phyloP scores from a whole-genome alignment of 2,888 invertebrate genomes.

The Platynereis dumerilii region DNA sequence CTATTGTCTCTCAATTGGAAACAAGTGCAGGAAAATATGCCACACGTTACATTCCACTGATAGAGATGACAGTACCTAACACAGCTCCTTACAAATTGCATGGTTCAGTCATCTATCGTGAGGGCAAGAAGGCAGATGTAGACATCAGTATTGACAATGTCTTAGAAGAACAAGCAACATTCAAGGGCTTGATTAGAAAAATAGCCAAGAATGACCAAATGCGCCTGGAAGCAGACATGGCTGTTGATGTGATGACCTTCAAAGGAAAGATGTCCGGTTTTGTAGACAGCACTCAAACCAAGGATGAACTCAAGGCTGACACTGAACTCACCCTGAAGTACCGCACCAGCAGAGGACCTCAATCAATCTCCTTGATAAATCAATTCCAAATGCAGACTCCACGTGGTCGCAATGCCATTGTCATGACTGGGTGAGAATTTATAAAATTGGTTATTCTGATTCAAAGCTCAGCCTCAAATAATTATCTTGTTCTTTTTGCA shows the following conservation, averaged over 20 bases:
- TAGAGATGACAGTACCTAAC: conserved; percentile 13
- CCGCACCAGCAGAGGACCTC: conserved; percentile 1
- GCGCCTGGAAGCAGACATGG: neutral
- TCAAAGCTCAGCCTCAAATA: no score
- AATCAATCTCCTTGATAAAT: neutral
- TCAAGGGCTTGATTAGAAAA: conserved; percentile 8
- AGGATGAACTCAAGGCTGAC: neutral
- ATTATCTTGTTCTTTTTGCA: no score
- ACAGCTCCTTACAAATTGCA: conserved; percentile 5
- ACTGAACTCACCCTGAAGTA: neutral
- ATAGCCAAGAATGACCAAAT: neutral
- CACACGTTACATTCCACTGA: conserved; percentile 11
- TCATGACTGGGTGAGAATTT: conserved; percentile 7
- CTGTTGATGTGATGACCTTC: neutral
- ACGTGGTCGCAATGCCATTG: neutral
- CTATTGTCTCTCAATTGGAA: neutral
- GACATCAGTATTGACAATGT: conserved; percentile 14
- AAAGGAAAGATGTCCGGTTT: neutral
- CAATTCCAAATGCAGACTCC: neutral
- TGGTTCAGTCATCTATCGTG: conserved; percentile 23
- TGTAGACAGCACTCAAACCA: neutral
- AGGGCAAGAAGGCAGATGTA: conserved; percentile 23
- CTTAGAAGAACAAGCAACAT: neutral
- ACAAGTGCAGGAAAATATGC: neutral
- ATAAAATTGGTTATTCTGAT: no score